A percentile compares a stretch with the other conserved stretches of the same genome.
Conservation (phyloP, 2,888 invertebrate species). For the Galerucella pusilla region DNA sequence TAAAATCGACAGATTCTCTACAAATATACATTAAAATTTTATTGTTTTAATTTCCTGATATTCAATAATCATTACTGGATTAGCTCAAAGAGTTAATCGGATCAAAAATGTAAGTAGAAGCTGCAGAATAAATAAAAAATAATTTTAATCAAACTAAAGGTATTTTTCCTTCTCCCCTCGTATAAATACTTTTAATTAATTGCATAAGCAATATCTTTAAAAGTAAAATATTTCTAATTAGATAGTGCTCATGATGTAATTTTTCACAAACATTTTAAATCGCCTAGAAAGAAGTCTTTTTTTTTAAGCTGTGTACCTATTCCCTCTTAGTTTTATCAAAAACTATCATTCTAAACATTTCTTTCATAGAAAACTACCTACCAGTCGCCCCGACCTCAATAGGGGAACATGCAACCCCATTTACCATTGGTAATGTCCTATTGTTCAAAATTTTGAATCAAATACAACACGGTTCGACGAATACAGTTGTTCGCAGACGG, state of each 20-base stretch:
- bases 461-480: slow-evolving; percentile 16
- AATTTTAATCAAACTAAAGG: too few relatives aligned
- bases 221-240: background rate
- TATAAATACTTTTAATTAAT: background rate
- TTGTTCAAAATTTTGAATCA: slow-evolving; percentile 35
- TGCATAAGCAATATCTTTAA: background rate
- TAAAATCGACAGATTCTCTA: too few relatives aligned
- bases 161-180: background rate
- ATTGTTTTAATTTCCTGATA: too few relatives aligned
- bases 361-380: slow-evolving; percentile 32
- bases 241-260: background rate
- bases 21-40: too few relatives aligned
- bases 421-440: slow-evolving; percentile 38
- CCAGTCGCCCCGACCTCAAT: slow-evolving; percentile 26
- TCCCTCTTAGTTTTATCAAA: background rate
- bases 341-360: slow-evolving; percentile 4
- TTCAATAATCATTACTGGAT: too few relatives aligned
- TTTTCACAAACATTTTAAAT: background rate
- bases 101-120: too few relatives aligned
- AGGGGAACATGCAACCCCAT: slow-evolving; percentile 40
- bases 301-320: background rate
- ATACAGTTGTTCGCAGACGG: slow-evolving; percentile 16
- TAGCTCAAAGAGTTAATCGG: too few relatives aligned
- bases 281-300: background rate
- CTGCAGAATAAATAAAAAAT: too few relatives aligned